Evolutionary conservation across 2,113 vertebrate genomes (phyloP), one percentile per base, ranked within the genome.

Genomic region (Carassius gibelio): DNA sequence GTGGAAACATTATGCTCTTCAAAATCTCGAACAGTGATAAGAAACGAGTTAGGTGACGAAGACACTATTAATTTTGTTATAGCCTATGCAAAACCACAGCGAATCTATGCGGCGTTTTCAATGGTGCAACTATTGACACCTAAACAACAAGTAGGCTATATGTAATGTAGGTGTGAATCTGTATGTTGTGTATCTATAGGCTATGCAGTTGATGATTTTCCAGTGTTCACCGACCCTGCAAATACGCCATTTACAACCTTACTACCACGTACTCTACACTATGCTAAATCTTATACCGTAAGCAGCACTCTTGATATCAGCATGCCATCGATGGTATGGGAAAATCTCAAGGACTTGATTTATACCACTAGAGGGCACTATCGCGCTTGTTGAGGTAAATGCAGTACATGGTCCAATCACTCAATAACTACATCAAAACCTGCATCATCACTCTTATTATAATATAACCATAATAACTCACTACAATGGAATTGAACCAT

Each of bases 291-390:
- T 13, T 21, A 6, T 4, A 17, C 19, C 15, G 4, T 34, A 21
- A 14, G 4, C 30, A 38, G 17, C 52, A 21, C 8, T 1, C 5
- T 38, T 11, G 38, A 21, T 23, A 61, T 42, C 9, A 72, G 36
- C 36, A n/a, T 38, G 68, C 68, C 8, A 71, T 4, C 64, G 15
- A 30, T 14, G 62, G 21, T 5, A 50, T 13, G 21, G 19, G 13
- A n/a, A 75, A 48, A 45, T 75, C 21, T 48, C 36, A 1, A 7
- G 61, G 1, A 7, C 68, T 8, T 15, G 21, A n/a, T 4, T 48
- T 81, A 21, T 2, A 82, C 77, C 85, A 48, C 77, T 84, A 86
- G 85, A 84, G 82, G 85, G 72, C 72, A 83, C 69, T 83, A 55
- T 59, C 68, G 85, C n/a, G 36, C 26, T 83, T 48, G 8, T 5